phyloP scores from a whole-genome alignment of 2,797 vertebrate species.

The Otolemur crassicaudatus region DNA sequence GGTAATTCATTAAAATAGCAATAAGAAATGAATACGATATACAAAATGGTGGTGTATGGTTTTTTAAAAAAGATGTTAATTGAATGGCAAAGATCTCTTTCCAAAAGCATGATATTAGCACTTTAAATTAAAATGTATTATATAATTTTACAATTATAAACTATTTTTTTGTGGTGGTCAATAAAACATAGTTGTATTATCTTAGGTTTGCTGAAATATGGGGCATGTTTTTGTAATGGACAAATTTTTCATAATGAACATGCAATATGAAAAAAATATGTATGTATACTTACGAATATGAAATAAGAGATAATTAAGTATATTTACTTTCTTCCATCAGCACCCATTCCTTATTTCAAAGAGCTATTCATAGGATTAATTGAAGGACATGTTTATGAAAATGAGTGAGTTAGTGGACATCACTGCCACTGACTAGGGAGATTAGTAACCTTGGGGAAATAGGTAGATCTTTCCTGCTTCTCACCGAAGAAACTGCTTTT shows the following conservation, averaged over 20 bases:
- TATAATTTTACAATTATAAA: not conserved
- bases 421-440: not conserved
- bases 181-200: not conserved
- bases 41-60: not conserved
- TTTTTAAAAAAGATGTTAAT: not conserved
- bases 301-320: not conserved
- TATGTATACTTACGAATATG: too few species aligned
- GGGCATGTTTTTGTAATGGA: not conserved
- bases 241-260: constrained; percentile 12
- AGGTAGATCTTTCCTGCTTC: not conserved
- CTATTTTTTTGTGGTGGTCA: not conserved
- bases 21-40: not conserved
- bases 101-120: not conserved
- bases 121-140: not conserved
- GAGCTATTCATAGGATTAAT: not conserved
- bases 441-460: not conserved
- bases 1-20: not conserved
- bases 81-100: not conserved
- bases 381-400: not conserved
- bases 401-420: not conserved
- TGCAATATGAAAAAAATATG: not conserved
- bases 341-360: not conserved
- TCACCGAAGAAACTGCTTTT: not conserved
- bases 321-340: not conserved
- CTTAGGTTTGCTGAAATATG: not conserved